phyloP scores from a whole-genome alignment of 2,797 vertebrate species.

The Lepidocolaptes lacrymiger region DNA sequence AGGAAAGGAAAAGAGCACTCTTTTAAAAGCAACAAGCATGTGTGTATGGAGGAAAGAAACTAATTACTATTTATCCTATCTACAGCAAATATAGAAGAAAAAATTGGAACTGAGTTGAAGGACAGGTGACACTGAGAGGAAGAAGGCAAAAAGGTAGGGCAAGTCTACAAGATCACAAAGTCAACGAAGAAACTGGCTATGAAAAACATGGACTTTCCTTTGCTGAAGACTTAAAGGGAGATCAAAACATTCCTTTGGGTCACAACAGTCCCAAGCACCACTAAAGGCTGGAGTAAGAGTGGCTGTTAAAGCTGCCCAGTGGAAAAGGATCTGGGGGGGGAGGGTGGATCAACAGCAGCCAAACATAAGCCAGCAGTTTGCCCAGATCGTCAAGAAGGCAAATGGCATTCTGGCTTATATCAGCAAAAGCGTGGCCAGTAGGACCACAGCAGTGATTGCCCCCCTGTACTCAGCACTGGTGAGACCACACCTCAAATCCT shows the following conservation, averaged over 20 bases:
- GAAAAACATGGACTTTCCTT: background rate
- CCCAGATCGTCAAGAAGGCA: background rate
- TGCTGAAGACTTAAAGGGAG: background rate
- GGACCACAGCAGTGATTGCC: rapidly evolving
- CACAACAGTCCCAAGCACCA: background rate
- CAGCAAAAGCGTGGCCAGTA: background rate
- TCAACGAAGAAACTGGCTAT: background rate
- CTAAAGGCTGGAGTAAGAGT: background rate
- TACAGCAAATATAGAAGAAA: background rate
- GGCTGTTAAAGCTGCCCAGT: background rate
- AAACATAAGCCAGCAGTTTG: background rate
- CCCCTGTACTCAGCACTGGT: rapidly evolving
- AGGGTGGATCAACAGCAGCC: background rate
- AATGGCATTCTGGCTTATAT: rapidly evolving
- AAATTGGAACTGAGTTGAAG: background rate
- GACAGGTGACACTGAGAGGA: background rate
- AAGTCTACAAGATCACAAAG: background rate
- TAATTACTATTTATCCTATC: background rate
- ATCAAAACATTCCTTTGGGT: background rate
- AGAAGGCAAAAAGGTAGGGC: background rate
- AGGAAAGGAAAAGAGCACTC: background rate
- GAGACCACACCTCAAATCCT: rapidly evolving
- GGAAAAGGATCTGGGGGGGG: background rate
- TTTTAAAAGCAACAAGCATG: background rate
- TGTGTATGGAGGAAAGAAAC: background rate